Percentiles rank a stretch among this genome's conserved stretches.
Evolutionary conservation across 2,797 vertebrate genomes (phyloP).

Genomic region (Philypnodon macrostomus): DNA sequence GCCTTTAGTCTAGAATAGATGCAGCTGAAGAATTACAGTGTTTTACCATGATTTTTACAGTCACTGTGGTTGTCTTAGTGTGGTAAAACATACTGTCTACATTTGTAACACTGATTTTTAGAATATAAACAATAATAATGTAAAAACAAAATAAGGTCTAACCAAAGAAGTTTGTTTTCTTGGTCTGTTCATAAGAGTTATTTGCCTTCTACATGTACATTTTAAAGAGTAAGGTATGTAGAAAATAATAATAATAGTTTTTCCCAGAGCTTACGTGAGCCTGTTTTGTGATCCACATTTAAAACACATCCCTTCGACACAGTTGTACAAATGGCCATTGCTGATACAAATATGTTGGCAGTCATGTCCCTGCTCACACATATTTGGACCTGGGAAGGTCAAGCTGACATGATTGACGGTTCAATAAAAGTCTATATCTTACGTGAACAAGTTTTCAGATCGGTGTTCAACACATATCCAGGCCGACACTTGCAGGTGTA

Average conservation of each 20-base stretch:
- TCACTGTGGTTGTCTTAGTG: no score
- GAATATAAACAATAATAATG: no score
- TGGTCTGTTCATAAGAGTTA: no score
- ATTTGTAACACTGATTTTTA: no score
- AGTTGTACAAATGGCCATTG: conserved; percentile 50
- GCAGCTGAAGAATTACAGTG: no score
- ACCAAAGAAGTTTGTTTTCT: no score
- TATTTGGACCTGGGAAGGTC: conserved; percentile 35
- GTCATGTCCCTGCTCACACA: conserved; percentile 65
- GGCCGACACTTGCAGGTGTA: conserved; percentile 75
- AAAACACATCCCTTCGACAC: conserved; percentile 75
- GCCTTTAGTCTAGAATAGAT: neutral
- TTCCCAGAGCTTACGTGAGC: conserved; percentile 58
- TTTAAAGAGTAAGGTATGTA: neutral
- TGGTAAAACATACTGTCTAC: no score
- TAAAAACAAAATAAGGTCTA: no score
- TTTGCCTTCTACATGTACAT: neutral
- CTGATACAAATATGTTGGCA: conserved; percentile 75
- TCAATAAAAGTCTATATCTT: conserved; percentile 36
- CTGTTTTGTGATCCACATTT: conserved; percentile 68
- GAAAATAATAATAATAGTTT: no score
- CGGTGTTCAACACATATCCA: conserved; percentile 75
- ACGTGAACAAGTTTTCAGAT: conserved; percentile 78
- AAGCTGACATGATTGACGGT: neutral
- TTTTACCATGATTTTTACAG: neutral